phyloP scores from a whole-genome alignment of 2,113 vertebrate genomes.

The Marmota flaviventris region DNA sequence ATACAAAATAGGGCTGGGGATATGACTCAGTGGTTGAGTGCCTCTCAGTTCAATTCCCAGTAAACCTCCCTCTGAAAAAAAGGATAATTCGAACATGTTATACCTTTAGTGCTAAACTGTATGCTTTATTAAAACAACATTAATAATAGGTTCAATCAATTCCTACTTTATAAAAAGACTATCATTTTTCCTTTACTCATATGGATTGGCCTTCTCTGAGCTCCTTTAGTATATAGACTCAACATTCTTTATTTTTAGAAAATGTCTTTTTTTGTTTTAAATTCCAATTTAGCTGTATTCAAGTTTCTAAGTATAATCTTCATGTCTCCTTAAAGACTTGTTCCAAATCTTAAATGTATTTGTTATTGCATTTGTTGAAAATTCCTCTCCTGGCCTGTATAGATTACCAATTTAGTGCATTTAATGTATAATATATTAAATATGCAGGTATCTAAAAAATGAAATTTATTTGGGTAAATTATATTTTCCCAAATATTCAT shows the following conservation, averaged over 20 bases:
- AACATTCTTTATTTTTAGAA: not conserved
- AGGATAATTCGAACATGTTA: not conserved
- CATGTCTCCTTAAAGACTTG: not conserved
- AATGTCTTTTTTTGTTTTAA: not conserved
- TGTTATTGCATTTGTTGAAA: not conserved
- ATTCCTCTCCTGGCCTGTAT: not conserved
- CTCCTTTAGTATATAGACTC: not conserved
- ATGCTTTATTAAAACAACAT: not conserved
- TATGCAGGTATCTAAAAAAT: not conserved
- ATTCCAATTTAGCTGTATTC: not conserved
- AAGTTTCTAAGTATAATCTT: not conserved
- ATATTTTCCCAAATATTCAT: not conserved
- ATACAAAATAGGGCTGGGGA: too few species aligned
- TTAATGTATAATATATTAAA: conserved; percentile 26
- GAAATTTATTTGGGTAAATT: not conserved
- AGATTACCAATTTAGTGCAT: not conserved
- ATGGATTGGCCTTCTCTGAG: not conserved
- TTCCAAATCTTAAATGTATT: not conserved
- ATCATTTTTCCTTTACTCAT: not conserved
- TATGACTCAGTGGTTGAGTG: too few species aligned
- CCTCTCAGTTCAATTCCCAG: too few species aligned
- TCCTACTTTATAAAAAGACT: not conserved
- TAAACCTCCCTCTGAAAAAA: too few species aligned
- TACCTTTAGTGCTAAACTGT: not conserved
- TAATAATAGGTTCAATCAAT: not conserved